Evolutionary conservation across 1,140 invertebrate genomes (phyloP).

Genomic region (Lucilia sericata): DNA sequence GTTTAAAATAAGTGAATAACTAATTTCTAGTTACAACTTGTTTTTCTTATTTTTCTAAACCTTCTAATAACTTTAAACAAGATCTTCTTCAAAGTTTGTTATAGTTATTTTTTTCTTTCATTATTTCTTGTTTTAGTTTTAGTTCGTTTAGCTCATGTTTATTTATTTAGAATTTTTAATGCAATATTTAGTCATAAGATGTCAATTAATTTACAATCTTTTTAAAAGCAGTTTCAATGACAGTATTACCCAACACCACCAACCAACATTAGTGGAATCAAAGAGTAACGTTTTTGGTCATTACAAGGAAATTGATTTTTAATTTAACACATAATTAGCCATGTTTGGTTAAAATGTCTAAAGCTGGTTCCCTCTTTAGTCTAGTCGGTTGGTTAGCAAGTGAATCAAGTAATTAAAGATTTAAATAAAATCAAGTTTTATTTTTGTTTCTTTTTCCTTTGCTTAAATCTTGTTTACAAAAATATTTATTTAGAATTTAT

Average conservation of each 20-base stretch:
- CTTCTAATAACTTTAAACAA: not conserved
- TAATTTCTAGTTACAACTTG: conserved; percentile 40
- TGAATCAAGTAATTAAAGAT: conserved; percentile 22
- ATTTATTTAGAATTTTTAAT: conserved; percentile 37
- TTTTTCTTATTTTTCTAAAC: not conserved
- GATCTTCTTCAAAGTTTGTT: not conserved
- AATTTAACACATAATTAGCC: conserved; percentile 44
- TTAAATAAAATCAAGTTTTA: conserved; percentile 9
- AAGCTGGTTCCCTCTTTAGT: not conserved
- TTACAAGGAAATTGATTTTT: conserved; percentile 44
- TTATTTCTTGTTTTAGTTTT: not conserved
- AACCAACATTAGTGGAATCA: no score
- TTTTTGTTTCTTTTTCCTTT: not conserved
- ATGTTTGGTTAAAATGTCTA: not conserved
- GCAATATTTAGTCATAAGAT: conserved; percentile 41
- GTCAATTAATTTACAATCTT: conserved; percentile 39
- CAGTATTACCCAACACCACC: not conserved
- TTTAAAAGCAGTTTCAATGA: not conserved
- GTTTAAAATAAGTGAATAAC: conserved; percentile 39
- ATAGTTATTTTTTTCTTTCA: not conserved
- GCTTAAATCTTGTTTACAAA: not conserved
- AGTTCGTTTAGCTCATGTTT: conserved; percentile 27
- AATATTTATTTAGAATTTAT: not conserved
- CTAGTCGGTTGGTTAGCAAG: not conserved
- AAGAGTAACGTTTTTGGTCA: conserved; percentile 10